phyloP scores from a whole-genome alignment of 2,888 invertebrate species.

The Mimas tiliae region DNA sequence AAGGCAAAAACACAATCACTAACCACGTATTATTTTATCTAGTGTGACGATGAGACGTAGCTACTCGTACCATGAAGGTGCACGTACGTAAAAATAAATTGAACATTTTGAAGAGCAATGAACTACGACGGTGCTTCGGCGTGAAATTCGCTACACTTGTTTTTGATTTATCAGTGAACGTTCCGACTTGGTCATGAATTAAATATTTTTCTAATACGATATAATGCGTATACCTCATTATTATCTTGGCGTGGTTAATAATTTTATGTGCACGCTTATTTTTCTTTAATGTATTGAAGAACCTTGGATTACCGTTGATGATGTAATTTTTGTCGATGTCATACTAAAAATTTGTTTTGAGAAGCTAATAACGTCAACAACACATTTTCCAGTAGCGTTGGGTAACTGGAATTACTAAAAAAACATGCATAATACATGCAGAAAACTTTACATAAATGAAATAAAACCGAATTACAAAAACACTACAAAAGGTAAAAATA shows the following conservation, averaged over 20 bases:
- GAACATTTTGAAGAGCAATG: slow-evolving; percentile 43
- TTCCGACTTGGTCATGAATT: neutral
- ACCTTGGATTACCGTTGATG: neutral
- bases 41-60: neutral
- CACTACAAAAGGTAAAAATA: too few species aligned
- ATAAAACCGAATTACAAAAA: too few species aligned
- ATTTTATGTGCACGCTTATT: neutral
- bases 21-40: neutral
- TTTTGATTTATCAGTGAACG: slow-evolving; percentile 23
- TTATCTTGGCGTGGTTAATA: neutral
- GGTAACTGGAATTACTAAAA: too few species aligned
- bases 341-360: neutral
- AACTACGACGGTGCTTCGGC: slow-evolving; percentile 36
- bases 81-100: slow-evolving; percentile 42
- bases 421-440: too few species aligned
- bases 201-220: slow-evolving; percentile 1
- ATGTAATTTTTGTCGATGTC: neutral
- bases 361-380: neutral
- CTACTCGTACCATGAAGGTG: slow-evolving; percentile 19
- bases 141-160: slow-evolving; percentile 30
- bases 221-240: neutral
- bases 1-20: neutral
- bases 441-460: too few species aligned
- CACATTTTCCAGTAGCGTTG: neutral
- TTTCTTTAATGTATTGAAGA: neutral